Evolutionary conservation across 1,140 invertebrate genomes (phyloP).

Genomic region (Heliconius nattereri): DNA sequence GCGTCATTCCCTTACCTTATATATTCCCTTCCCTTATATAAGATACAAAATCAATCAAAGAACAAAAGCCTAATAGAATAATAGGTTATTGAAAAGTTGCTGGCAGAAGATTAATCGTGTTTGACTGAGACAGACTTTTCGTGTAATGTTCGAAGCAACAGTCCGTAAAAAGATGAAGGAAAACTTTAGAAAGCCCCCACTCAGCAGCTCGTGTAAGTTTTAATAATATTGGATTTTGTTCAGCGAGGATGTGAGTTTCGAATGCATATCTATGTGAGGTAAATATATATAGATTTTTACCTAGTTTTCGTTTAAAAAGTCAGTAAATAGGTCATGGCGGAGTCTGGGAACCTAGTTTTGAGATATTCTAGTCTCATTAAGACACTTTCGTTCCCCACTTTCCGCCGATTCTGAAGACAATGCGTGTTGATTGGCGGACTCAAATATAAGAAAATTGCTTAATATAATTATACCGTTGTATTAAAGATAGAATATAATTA

Average conservation of each 20-base stretch:
- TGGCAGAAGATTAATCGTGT: slow-evolving; percentile 26
- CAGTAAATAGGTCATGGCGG: background rate
- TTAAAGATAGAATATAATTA: too few species aligned
- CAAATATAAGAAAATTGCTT: background rate
- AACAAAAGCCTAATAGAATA: slow-evolving; percentile 22
- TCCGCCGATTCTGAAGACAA: too few species aligned
- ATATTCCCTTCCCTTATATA: too few species aligned
- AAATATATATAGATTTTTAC: background rate
- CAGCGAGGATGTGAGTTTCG: slow-evolving; percentile 18
- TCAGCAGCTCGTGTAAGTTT: slow-evolving; percentile 35
- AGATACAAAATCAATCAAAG: slow-evolving; percentile 9
- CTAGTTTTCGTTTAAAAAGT: background rate
- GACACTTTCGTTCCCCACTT: too few species aligned
- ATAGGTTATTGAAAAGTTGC: slow-evolving; percentile 31
- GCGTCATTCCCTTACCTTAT: background rate
- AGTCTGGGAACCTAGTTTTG: too few species aligned
- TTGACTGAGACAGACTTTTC: slow-evolving; percentile 16
- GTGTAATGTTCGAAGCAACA: slow-evolving; percentile 28
- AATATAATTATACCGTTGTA: too few species aligned
- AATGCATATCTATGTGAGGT: background rate
- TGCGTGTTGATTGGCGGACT: too few species aligned
- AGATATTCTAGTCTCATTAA: too few species aligned
- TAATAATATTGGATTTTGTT: slow-evolving; percentile 46
- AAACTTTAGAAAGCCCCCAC: slow-evolving; percentile 30
- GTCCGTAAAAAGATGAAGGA: slow-evolving; percentile 18